Percentiles rank a stretch among this genome's conserved stretches.
phyloP scores from a whole-genome alignment of 2,797 vertebrate species.

The Erpetoichthys calabaricus region DNA sequence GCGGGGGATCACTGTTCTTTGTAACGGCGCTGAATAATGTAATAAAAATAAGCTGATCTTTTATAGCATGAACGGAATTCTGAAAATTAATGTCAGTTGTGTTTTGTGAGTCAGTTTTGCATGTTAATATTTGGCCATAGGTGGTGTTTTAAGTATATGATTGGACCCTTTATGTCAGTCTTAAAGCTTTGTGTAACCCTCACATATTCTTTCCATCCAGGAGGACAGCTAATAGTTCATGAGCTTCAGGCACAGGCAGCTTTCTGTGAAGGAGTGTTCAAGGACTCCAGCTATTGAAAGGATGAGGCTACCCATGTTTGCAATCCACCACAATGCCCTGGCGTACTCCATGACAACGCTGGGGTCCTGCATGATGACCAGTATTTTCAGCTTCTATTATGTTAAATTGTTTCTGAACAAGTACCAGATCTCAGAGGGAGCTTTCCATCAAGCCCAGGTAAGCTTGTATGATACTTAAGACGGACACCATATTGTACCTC shows the following conservation, averaged over 20 bases:
- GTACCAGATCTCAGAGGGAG: slow-evolving; percentile 68
- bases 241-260: neutral
- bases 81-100: too few species aligned
- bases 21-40: too few species aligned
- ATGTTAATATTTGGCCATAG: too few species aligned
- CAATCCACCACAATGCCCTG: slow-evolving; percentile 48
- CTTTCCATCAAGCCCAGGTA: slow-evolving; percentile 77
- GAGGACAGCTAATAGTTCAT: neutral
- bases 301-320: slow-evolving; percentile 23
- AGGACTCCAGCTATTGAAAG: neutral
- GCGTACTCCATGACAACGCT: slow-evolving; percentile 77
- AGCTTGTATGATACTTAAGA: neutral
- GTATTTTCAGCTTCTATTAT: slow-evolving; percentile 82
- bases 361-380: slow-evolving; percentile 74
- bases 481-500: too few species aligned
- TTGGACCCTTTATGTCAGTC: too few species aligned
- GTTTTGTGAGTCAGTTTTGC: too few species aligned
- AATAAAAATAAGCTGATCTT: too few species aligned
- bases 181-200: neutral
- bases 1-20: too few species aligned
- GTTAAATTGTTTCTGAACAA: slow-evolving; percentile 76
- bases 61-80: too few species aligned
- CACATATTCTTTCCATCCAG: neutral
- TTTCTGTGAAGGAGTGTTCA: neutral
- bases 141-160: too few species aligned